phyloP scores from a whole-genome alignment of 2,888 invertebrate species.

The Aspidiotus destructor region DNA sequence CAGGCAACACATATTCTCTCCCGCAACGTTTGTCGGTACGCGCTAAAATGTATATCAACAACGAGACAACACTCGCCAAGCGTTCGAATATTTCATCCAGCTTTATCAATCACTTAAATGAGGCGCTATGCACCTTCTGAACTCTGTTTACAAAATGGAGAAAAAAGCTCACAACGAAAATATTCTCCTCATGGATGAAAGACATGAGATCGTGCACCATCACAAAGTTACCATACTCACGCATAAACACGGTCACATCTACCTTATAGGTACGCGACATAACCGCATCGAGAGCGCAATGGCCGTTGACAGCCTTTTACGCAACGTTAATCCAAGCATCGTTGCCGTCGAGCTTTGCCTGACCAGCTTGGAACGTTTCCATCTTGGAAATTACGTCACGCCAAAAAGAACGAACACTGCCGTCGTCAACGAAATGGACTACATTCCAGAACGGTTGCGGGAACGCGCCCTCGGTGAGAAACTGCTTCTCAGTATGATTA shows the following conservation, averaged over 20 bases:
- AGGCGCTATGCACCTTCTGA: background rate
- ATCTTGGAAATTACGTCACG: background rate
- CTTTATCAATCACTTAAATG: no score
- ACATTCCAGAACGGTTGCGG: slow-evolving; percentile 9
- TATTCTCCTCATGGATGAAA: background rate
- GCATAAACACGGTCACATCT: slow-evolving; percentile 14
- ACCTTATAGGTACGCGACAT: slow-evolving; percentile 26
- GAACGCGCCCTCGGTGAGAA: slow-evolving; percentile 22
- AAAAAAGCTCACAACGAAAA: background rate
- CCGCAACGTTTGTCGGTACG: no score
- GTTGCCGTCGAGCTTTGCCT: slow-evolving; percentile 26
- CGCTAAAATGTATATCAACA: no score
- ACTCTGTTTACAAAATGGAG: background rate
- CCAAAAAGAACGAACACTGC: background rate
- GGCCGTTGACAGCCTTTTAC: slow-evolving; percentile 4
- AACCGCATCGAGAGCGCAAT: slow-evolving; percentile 9
- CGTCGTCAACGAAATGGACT: slow-evolving; percentile 10
- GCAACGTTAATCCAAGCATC: slow-evolving; percentile 6
- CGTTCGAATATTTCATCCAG: no score
- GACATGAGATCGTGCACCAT: background rate
- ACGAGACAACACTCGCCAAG: no score
- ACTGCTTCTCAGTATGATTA: slow-evolving; percentile 12
- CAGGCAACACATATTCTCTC: no score
- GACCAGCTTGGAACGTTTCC: slow-evolving; percentile 20
- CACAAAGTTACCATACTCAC: slow-evolving; percentile 9